Percentiles rank a stretch among this genome's conserved stretches.
Conservation (phyloP, 1,140 invertebrate species). For the Hydropsyche tenuis region DNA sequence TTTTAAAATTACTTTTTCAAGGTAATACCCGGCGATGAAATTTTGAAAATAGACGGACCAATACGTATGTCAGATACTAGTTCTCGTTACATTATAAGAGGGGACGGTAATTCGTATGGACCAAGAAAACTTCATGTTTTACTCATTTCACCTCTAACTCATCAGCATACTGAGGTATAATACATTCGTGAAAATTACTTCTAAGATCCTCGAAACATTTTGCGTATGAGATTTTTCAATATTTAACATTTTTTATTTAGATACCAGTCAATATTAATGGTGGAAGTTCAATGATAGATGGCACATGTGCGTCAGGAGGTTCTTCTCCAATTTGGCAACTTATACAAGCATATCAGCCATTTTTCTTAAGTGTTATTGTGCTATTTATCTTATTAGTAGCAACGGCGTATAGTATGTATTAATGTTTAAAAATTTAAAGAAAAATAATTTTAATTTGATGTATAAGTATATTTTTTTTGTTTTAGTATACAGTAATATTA, state of each 20-base stretch:
- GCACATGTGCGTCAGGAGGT: slow-evolving; percentile 23
- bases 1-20: slow-evolving; percentile 14
- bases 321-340: slow-evolving; percentile 35
- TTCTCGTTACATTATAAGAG: slow-evolving; percentile 33
- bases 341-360: slow-evolving; percentile 27
- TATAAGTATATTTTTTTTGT: neutral
- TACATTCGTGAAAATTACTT: too few species aligned
- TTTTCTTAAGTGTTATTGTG: slow-evolving; percentile 25
- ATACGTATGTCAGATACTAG: slow-evolving; percentile 23
- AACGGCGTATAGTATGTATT: slow-evolving; percentile 35
- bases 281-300: neutral
- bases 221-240: too few species aligned
- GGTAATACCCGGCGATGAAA: slow-evolving; percentile 23
- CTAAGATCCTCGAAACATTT: too few species aligned
- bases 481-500: slow-evolving; percentile 26
- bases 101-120: neutral
- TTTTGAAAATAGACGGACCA: slow-evolving; percentile 34
- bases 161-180: slow-evolving; percentile 42
- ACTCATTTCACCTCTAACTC: slow-evolving; percentile 39
- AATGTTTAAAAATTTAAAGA: too few species aligned
- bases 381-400: slow-evolving; percentile 4
- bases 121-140: neutral
- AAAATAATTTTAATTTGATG: too few species aligned
- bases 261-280: slow-evolving; percentile 25
- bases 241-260: slow-evolving; percentile 27